Conservation (phyloP, 2,113 vertebrate genomes). For the Rhabdornis inornatus region DNA sequence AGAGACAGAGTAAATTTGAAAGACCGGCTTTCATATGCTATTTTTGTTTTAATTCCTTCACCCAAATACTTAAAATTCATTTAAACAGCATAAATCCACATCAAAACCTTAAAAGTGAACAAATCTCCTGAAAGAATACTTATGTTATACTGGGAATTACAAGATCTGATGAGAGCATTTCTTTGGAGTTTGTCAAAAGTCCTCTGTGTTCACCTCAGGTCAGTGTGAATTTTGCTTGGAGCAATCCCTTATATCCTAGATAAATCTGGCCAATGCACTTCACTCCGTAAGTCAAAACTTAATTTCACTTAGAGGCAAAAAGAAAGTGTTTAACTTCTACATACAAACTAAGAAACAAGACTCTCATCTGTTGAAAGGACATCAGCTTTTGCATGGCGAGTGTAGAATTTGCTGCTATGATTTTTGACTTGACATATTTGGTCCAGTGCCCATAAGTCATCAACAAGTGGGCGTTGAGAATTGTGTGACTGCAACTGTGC, state of each 20-base stretch:
- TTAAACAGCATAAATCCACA: neutral
- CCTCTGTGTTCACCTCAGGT: neutral
- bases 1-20: neutral
- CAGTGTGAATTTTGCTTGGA: neutral
- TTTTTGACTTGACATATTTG: neutral
- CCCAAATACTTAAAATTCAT: neutral
- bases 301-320: neutral
- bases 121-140: neutral
- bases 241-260: neutral
- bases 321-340: neutral
- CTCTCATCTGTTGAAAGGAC: neutral
- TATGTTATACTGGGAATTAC: neutral
- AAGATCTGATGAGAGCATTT: neutral
- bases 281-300: neutral
- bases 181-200: neutral
- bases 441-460: accelerated
- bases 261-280: neutral
- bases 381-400: neutral
- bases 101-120: neutral
- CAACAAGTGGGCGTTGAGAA: neutral
- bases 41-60: neutral
- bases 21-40: neutral
- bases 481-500: neutral
- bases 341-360: neutral
- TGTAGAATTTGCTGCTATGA: neutral